phyloP scores from a whole-genome alignment of 2,113 vertebrate genomes.

The Probosciger aterrimus region DNA sequence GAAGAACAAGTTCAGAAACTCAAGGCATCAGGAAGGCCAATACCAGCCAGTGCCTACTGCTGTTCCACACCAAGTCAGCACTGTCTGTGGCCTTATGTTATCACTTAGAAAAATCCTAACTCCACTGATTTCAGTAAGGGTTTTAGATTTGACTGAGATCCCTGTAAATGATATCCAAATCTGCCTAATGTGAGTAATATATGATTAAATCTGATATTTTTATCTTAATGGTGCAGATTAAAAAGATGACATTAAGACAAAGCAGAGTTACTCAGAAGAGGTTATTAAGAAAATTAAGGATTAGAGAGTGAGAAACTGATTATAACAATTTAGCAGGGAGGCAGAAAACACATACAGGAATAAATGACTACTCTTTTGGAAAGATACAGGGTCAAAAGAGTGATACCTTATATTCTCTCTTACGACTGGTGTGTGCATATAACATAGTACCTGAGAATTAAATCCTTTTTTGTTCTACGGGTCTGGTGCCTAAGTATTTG shows the following conservation, averaged over 20 bases:
- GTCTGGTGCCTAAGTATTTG: neutral
- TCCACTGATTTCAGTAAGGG: neutral
- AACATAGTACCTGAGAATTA: neutral
- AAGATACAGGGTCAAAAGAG: neutral
- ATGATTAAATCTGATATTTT: conserved; percentile 25
- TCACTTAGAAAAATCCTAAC: neutral
- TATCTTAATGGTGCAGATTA: conserved; percentile 34
- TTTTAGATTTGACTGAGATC: neutral
- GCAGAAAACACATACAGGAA: neutral
- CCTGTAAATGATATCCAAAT: conserved; percentile 1
- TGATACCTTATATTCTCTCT: neutral
- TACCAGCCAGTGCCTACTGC: neutral
- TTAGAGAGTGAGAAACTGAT: conserved; percentile 4
- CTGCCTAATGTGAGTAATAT: neutral
- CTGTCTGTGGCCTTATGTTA: neutral
- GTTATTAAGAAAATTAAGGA: conserved; percentile 36
- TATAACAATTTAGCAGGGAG: neutral
- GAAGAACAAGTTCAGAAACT: neutral
- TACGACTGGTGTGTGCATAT: neutral
- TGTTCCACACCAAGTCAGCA: neutral
- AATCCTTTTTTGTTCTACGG: neutral
- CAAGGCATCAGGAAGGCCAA: neutral
- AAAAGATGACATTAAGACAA: conserved; percentile 45
- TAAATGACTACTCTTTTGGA: neutral
- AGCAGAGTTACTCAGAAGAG: neutral